phyloP scores from a whole-genome alignment of 1,140 invertebrate species.

The Hydropsyche tenuis region DNA sequence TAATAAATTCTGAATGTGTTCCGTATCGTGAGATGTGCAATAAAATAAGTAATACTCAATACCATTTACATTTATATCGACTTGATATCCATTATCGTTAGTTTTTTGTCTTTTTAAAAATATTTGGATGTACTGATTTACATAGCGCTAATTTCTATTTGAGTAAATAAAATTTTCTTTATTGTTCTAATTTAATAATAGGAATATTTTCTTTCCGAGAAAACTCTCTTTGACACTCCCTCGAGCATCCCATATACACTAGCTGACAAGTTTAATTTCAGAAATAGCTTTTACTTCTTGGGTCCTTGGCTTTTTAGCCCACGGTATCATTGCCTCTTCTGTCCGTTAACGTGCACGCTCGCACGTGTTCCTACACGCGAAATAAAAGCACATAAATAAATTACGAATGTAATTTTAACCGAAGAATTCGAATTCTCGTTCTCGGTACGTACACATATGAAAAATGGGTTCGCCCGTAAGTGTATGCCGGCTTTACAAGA shows the following conservation, averaged over 20 bases:
- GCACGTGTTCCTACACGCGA: slow-evolving; percentile 10
- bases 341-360: slow-evolving; percentile 10
- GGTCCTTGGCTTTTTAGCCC: slow-evolving; percentile 35
- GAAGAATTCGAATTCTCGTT: no score
- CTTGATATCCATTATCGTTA: no score
- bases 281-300: slow-evolving; percentile 49
- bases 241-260: slow-evolving; percentile 31
- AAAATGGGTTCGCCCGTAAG: background rate
- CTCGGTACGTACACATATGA: background rate
- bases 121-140: background rate
- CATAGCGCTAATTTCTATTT: background rate
- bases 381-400: no score
- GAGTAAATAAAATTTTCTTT: background rate
- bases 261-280: slow-evolving; percentile 51
- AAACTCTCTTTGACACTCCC: slow-evolving; percentile 14
- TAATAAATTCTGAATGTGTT: background rate
- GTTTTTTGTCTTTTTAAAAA: no score
- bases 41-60: no score
- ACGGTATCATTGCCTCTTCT: slow-evolving; percentile 28
- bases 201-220: background rate
- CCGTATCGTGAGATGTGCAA: no score
- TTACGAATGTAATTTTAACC: no score
- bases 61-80: no score
- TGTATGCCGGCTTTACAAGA: slow-evolving; percentile 11
- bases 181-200: background rate